Evolutionary conservation across 2,888 invertebrate genomes (phyloP).

Genomic region (Azorinus chamasolen): DNA sequence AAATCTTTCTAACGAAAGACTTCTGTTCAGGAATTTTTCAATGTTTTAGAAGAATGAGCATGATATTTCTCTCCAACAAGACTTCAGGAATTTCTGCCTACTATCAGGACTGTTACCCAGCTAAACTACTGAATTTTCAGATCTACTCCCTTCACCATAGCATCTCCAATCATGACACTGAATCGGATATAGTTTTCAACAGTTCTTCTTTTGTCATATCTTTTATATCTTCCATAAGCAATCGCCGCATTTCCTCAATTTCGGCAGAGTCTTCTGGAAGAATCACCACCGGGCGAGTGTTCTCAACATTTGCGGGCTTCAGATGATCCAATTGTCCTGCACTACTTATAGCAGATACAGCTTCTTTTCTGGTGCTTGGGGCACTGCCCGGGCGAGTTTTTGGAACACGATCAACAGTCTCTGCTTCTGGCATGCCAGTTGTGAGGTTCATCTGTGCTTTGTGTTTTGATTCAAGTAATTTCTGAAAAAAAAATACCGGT

Average conservation of each 20-base stretch:
- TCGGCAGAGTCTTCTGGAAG: constrained; percentile 70
- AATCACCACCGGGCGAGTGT: constrained; percentile 64
- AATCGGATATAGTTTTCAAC: constrained; percentile 44
- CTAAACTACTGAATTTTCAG: too few species aligned
- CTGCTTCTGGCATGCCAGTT: constrained; percentile 66
- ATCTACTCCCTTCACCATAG: too few species aligned
- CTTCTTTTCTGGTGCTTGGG: constrained; percentile 77
- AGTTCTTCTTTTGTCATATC: constrained; percentile 67
- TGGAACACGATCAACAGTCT: constrained; percentile 57
- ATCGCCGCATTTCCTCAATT: constrained; percentile 68
- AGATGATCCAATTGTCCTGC: constrained; percentile 78
- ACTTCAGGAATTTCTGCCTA: too few species aligned
- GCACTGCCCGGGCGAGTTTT: constrained; percentile 82
- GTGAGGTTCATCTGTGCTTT: constrained; percentile 80
- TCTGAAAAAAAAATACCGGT: constrained; percentile 62
- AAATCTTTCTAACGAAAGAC: too few species aligned
- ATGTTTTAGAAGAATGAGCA: too few species aligned
- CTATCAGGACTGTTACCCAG: too few species aligned
- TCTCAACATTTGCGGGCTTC: constrained; percentile 45
- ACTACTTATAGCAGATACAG: constrained; percentile 72
- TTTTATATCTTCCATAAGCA: constrained; percentile 67
- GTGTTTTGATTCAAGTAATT: constrained; percentile 78
- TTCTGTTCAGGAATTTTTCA: too few species aligned
- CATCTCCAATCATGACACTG: constrained; percentile 41
- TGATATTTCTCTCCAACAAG: too few species aligned